Evolutionary conservation across 2,888 invertebrate species (phyloP), one percentile per base, ranked within the genome.

Genomic region (Neoaliturus tenellus): DNA sequence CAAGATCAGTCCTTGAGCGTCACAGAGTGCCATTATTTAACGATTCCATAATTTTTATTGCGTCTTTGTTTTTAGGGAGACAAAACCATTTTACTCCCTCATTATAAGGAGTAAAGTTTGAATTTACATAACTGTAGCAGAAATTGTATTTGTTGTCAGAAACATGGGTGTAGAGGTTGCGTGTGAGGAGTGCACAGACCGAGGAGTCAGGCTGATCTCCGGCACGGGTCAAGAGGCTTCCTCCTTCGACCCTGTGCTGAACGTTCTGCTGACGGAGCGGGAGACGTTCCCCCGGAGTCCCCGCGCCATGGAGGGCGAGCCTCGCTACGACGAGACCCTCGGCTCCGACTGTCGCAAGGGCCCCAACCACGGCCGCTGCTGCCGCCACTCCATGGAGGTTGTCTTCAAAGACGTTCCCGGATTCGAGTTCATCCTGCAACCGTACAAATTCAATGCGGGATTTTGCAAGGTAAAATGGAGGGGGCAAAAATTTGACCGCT

Each of bases 391-490:
- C 78, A 92, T 95, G 92, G 92, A 92, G 73, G 94, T 95, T 0
- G 92, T 92, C 62, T 95, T 95, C 88, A 93, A 93, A 86, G 93
- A 94, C 83, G 91, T 95, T 35, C 89, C 89, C 8, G 93, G 93
- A 28, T 93, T 93, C 88, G 93, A 93, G 86, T 94, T 93, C 87
- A 94, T 95, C 75, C 91, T 94, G 71, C 93, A 94, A 86, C 95
- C 95, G n/a, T 93, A 93, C 89, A 91, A 90, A 20, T 95, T 95
- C 89, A 94, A 95, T 89, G 95, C 95, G 0, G 95, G 94, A 17
- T 95, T 92, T 88, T 95, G 95, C 89, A 93, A 93, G 28, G 62
- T 62, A 62, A 28, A 28, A 14, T 44, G 17, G 44, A 3, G 17
- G n/a, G n/a, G n/a, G n/a, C n/a, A n/a, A n/a, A n/a, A n/a, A n/a